These are phyloP conservation scores for Notolepis coatsorum DNA, from an alignment of 2,797 vertebrate species.

Conservation along the genomic window DNA sequence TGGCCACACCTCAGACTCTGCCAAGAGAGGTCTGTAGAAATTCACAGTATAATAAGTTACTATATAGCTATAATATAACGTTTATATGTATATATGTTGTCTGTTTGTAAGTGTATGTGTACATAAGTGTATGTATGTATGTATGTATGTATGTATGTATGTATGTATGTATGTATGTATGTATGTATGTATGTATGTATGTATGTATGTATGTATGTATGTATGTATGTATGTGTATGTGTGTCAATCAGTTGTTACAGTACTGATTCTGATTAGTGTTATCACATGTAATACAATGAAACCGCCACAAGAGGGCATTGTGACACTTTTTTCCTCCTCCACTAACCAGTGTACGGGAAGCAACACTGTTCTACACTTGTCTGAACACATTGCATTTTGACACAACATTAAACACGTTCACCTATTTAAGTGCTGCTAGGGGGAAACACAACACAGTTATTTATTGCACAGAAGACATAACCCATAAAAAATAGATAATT, in stretches of 20 bases:
- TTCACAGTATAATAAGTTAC: no score
- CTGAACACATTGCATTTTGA: background rate
- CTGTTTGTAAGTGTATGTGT: no score
- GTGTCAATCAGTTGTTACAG: background rate
- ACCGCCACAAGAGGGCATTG: slow-evolving; percentile 56
- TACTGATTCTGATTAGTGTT: no score
- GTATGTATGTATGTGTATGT: background rate
- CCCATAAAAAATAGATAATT: background rate
- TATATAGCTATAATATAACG: no score
- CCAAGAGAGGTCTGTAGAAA: no score
- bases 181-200: background rate
- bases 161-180: no score
- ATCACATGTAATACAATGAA: slow-evolving; percentile 8
- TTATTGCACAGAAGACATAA: background rate
- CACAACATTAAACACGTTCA: background rate
- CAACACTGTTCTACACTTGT: background rate
- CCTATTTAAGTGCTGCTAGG: background rate
- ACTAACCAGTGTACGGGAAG: no score
- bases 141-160: no score
- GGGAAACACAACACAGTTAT: background rate
- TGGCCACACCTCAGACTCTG: no score
- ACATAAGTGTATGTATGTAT: no score
- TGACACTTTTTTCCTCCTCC: slow-evolving; percentile 1
- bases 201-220: background rate
- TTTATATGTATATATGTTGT: no score